Base-by-base conservation (phyloP, 2,797 vertebrate species). In the Enteromius argenteus region DNA sequence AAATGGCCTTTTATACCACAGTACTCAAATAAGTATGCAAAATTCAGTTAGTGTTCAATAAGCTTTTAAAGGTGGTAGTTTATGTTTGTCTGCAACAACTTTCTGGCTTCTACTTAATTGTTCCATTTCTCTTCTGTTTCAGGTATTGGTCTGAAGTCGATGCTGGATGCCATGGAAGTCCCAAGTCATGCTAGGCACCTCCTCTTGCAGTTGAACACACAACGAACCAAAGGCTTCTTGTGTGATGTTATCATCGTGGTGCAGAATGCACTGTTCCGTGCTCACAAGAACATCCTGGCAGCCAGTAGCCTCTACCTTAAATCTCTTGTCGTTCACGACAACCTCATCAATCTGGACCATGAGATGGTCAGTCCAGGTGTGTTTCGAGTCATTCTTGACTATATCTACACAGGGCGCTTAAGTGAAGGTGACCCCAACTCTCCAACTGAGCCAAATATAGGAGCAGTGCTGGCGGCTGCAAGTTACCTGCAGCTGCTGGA, bases 241-340 rank as follows among this genome's bases (percentile, higher is more conserved):
- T 99, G 98, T 93, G 98, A 99, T 95, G 98, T 99, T 93, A 99
- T 99, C 93, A 98, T 99, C 90, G 98, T 99, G 94, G 98, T 99
- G 95, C 98, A 99, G 95, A 99, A 99, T 90, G 98, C 98, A 86
- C 96, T 99, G 88, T 99, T 99, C 95, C 95, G 98, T 88, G 98
- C 98, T 19, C 98, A 99, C 94, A 99, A 99, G 96, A 99, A 99
- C 95, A 98, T 99, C 95, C 94, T 99, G 93, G 98, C 98, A 69
- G 98, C 98, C 96, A 99, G 98, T 94, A 99, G 98, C 93, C 97
- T 98, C 93, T 99, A 99, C 96, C 96, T 99, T 95, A 99, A 99
- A 92, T 99, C 98, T 85, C 93, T 99, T 95, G 98, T 99, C 90
- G 97, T 99, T 91, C 98, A 99, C 30, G 98, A 99, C 96, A 99